Conservation (phyloP, 2,113 vertebrate genomes). For the Egretta garzetta region DNA sequence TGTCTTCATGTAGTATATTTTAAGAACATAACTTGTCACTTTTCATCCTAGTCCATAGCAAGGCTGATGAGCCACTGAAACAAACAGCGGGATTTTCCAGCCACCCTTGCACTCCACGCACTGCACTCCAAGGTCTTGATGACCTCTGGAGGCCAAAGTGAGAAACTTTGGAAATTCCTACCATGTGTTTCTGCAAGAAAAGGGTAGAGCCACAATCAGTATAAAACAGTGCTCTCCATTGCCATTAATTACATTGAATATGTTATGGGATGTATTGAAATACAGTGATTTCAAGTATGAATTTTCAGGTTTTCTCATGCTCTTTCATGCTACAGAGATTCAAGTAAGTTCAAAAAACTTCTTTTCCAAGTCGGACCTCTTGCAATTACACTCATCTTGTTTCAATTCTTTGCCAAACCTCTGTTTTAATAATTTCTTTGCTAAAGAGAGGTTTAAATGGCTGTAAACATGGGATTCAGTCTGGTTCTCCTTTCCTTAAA, state of each 20-base stretch:
- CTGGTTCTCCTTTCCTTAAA: neutral
- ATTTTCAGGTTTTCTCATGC: neutral
- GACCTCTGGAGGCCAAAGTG: neutral
- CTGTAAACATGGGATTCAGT: neutral
- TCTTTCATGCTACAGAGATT: neutral
- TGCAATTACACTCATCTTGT: neutral
- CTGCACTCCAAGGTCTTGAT: neutral
- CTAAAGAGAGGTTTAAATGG: neutral
- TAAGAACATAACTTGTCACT: neutral
- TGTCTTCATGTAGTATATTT: neutral
- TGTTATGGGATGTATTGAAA: neutral
- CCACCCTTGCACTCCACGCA: neutral
- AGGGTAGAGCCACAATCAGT: neutral
- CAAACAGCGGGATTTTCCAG: neutral
- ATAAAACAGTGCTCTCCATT: neutral
- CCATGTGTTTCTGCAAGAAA: neutral
- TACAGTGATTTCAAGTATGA: neutral
- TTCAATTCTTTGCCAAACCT: neutral
- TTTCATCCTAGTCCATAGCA: neutral
- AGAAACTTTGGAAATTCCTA: neutral
- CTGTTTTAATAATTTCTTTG: neutral
- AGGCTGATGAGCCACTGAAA: neutral
- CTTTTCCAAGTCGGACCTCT: neutral
- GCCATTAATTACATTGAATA: neutral
- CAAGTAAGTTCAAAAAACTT: neutral